A percentile compares a stretch with the other conserved stretches of the same genome.
Conservation (phyloP, 2,797 vertebrate species). For the Enoplosus armatus region DNA sequence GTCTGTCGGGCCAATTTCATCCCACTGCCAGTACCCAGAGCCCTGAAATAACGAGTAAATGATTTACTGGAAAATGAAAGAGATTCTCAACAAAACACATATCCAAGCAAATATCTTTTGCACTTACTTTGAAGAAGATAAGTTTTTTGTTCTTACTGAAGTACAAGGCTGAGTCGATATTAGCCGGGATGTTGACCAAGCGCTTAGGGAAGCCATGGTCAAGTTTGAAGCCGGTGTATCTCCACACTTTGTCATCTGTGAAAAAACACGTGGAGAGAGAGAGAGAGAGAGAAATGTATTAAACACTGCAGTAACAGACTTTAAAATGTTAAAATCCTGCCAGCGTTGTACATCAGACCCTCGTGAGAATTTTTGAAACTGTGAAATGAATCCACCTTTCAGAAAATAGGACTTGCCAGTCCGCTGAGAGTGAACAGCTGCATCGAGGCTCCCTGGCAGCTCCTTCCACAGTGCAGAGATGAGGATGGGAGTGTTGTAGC, state of each 20-base stretch:
- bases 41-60: conserved; percentile 73
- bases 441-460: conserved; percentile 85
- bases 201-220: conserved; percentile 86
- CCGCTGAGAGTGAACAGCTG: conserved; percentile 88
- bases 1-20: conserved; percentile 82
- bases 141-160: conserved; percentile 83
- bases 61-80: neutral
- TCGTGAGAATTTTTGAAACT: conserved; percentile 2
- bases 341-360: neutral
- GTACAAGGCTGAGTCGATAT: conserved; percentile 88
- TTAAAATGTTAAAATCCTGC: neutral
- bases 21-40: conserved; percentile 90
- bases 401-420: conserved; percentile 89
- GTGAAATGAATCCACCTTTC: conserved; percentile 80
- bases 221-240: conserved; percentile 86
- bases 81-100: neutral
- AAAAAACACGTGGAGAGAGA: neutral
- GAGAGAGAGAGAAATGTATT: neutral
- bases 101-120: neutral
- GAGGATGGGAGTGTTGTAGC: conserved; percentile 75
- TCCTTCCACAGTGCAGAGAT: conserved; percentile 87
- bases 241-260: conserved; percentile 87
- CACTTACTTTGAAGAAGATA: conserved; percentile 88
- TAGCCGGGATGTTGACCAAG: conserved; percentile 80
- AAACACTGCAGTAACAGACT: neutral